These are phyloP conservation scores for Lipophrys pholis DNA, from an alignment of 2,113 vertebrate genomes.

Conservation along the genomic window DNA sequence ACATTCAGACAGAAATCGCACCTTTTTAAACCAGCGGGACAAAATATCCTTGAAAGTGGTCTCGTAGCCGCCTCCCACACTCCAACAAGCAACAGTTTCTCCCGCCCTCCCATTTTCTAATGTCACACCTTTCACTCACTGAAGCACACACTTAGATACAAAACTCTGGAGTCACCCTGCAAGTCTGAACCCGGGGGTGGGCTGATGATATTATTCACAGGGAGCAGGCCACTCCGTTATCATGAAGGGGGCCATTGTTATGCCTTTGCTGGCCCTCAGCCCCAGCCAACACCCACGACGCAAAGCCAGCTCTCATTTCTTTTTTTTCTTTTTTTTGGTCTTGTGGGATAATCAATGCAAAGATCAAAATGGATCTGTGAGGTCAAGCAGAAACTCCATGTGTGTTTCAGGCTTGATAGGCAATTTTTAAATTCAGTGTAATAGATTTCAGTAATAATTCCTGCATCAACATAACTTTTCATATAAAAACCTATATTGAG, in stretches of 20 bases:
- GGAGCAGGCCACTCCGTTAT: slow-evolving; percentile 73
- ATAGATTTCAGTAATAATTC: too few species aligned
- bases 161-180: slow-evolving; percentile 33
- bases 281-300: slow-evolving; percentile 60
- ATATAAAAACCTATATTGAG: too few species aligned
- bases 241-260: slow-evolving; percentile 79
- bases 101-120: background rate
- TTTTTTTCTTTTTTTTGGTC: slow-evolving; percentile 18
- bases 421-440: too few species aligned
- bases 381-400: background rate
- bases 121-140: slow-evolving; percentile 21
- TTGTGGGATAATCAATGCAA: slow-evolving; percentile 8
- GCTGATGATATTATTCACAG: slow-evolving; percentile 77
- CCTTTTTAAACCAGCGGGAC: too few species aligned
- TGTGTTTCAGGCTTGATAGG: too few species aligned
- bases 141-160: slow-evolving; percentile 13
- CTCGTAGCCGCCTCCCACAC: slow-evolving; percentile 6
- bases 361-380: background rate
- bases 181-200: slow-evolving; percentile 46
- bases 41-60: too few species aligned
- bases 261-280: slow-evolving; percentile 27
- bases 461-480: too few species aligned
- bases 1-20: background rate
- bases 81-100: background rate
- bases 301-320: slow-evolving; percentile 40